Conservation (phyloP, 2,797 vertebrate species). For the Phaenicophaeus curvirostris region DNA sequence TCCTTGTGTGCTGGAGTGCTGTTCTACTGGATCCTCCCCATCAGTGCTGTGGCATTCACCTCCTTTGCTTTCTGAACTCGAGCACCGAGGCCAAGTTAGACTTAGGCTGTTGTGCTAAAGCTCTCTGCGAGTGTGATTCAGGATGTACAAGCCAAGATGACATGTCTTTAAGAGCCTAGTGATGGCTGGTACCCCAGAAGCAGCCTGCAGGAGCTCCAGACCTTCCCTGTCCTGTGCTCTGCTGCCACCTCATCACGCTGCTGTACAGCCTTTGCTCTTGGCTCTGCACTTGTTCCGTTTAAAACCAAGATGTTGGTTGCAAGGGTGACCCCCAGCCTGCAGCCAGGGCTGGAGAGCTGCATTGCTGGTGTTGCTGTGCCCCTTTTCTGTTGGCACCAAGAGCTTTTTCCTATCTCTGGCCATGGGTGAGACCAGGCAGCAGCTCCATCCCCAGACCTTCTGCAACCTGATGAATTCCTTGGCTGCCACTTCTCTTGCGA, state of each 20-base stretch:
- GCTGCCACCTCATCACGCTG: neutral
- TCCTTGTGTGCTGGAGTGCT: neutral
- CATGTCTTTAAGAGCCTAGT: rapidly evolving
- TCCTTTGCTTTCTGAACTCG: neutral
- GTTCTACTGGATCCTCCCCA: neutral
- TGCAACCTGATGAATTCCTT: neutral
- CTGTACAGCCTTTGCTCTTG: neutral
- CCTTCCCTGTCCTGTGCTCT: rapidly evolving
- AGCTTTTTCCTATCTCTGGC: neutral
- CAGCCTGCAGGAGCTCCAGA: neutral
- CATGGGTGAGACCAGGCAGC: rapidly evolving
- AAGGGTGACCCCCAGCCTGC: neutral
- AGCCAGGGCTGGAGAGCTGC: neutral
- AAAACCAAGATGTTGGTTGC: neutral
- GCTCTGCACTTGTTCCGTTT: neutral
- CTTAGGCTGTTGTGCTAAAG: neutral
- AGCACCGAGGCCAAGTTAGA: neutral
- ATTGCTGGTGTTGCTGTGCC: neutral
- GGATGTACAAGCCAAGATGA: neutral
- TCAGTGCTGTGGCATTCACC: neutral
- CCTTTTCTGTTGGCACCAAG: neutral
- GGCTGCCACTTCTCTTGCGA: rapidly evolving
- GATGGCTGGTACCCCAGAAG: rapidly evolving
- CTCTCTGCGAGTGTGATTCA: neutral
- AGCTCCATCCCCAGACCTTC: neutral